These are phyloP conservation scores for Pteria penguin DNA, from an alignment of 2,888 invertebrate genomes.

Conservation along the genomic window DNA sequence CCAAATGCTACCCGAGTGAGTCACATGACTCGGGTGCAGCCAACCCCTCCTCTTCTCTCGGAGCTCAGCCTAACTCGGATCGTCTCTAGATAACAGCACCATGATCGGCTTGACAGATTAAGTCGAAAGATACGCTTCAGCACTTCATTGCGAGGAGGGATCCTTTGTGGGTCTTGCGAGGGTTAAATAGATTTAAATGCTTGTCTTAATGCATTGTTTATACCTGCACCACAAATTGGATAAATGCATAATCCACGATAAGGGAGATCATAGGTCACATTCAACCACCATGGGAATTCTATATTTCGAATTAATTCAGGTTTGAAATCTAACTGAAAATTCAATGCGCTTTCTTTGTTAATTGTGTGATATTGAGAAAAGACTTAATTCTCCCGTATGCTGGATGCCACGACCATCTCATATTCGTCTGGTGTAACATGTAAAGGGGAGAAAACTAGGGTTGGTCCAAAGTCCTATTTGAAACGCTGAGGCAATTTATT, in stretches of 20 bases:
- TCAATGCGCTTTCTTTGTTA: no score
- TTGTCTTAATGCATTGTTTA: not conserved
- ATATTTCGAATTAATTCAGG: no score
- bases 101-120: not conserved
- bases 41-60: not conserved
- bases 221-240: not conserved
- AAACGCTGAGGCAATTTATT: no score
- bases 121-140: conserved; percentile 3
- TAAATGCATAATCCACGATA: conserved; percentile 7
- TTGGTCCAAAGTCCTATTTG: no score
- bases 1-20: not conserved
- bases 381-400: no score
- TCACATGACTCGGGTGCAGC: not conserved
- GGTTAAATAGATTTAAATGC: conserved; percentile 12
- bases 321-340: no score
- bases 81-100: conserved; percentile 7
- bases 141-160: not conserved
- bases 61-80: not conserved
- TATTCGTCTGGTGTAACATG: no score
- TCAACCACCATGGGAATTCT: not conserved
- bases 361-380: no score
- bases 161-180: not conserved
- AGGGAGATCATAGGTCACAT: not conserved
- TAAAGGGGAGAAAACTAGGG: no score
- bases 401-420: no score